A percentile compares a stretch with the other conserved stretches of the same genome.
phyloP scores from a whole-genome alignment of 2,888 invertebrate genomes.

The Hydropsyche betteni region DNA sequence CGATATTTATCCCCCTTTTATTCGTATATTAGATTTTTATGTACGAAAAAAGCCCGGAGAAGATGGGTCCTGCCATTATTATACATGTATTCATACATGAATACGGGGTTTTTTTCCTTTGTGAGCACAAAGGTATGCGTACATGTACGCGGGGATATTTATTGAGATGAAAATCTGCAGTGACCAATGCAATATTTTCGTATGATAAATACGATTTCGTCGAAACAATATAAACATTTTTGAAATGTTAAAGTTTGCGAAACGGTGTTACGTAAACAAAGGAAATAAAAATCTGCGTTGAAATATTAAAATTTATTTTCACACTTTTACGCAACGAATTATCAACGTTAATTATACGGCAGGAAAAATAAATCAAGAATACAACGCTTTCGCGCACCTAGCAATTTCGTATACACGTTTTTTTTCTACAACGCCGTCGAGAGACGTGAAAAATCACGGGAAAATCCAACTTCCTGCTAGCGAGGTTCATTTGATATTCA shows the following conservation, averaged over 20 bases:
- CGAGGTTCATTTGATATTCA: constrained; percentile 25
- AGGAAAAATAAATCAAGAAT: constrained; percentile 42
- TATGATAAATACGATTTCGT: too few species aligned
- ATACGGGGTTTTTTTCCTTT: constrained; percentile 9
- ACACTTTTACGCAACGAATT: not conserved
- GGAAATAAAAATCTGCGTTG: too few species aligned
- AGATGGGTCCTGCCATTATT: constrained; percentile 14
- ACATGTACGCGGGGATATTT: too few species aligned
- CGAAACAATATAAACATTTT: too few species aligned
- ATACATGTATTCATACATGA: constrained; percentile 31
- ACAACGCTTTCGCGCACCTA: constrained; percentile 35
- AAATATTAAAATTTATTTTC: too few species aligned
- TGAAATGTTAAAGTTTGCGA: not conserved
- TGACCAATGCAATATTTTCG: too few species aligned
- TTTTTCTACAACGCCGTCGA: constrained; percentile 24
- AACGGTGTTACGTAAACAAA: not conserved
- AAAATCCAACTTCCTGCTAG: constrained; percentile 36
- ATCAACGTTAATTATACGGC: constrained; percentile 40
- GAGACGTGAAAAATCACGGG: constrained; percentile 37
- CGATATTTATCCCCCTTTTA: constrained; percentile 43
- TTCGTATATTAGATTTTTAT: constrained; percentile 40
- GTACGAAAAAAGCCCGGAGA: constrained; percentile 14
- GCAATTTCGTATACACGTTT: constrained; percentile 36
- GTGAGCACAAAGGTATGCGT: constrained; percentile 4
- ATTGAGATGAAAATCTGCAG: too few species aligned